These are phyloP conservation scores for Acipenser transmontanus DNA, from an alignment of 2,797 vertebrate genomes.

Conservation along the genomic window DNA sequence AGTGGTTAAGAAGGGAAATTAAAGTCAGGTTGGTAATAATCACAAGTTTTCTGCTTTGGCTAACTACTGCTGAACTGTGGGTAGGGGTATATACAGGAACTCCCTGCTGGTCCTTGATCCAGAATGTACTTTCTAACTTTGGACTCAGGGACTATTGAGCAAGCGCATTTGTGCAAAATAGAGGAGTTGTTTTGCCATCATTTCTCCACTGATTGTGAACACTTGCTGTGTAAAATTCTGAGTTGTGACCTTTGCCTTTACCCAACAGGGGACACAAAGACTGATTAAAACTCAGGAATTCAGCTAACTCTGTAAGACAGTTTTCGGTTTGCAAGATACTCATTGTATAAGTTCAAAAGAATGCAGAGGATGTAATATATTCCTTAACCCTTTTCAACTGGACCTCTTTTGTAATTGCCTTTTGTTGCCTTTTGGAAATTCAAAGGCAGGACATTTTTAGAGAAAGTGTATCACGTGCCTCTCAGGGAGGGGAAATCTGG, in stretches of 20 bases:
- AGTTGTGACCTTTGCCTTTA: constrained; percentile 13
- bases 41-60: no score
- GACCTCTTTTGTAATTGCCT: neutral
- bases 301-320: constrained; percentile 1
- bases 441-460: no score
- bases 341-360: constrained; percentile 5
- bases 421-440: no score
- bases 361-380: neutral
- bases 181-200: constrained; percentile 4
- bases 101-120: neutral
- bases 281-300: constrained; percentile 18
- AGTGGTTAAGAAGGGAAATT: no score
- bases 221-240: constrained; percentile 9
- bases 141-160: neutral
- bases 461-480: no score
- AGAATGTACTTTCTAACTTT: neutral
- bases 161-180: neutral
- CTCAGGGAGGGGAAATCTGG: no score
- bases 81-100: no score
- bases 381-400: neutral
- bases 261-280: constrained; percentile 10
- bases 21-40: no score
- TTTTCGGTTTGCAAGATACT: constrained; percentile 1
- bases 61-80: no score
- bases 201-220: constrained; percentile 1